Conservation (phyloP, 2,888 invertebrate genomes). For the Rhagonycha fulva region DNA sequence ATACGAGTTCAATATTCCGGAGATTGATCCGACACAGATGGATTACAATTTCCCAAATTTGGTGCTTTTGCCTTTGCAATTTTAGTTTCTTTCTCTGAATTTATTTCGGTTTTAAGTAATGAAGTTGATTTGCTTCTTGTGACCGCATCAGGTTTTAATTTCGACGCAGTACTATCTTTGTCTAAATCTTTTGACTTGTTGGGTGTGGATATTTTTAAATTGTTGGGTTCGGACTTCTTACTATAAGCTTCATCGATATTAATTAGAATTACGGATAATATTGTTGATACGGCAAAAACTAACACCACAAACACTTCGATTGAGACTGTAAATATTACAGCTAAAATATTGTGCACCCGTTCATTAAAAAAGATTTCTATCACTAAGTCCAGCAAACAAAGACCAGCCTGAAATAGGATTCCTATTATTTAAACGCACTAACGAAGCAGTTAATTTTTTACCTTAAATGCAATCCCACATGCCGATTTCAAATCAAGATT, state of each 20-base stretch:
- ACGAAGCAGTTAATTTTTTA: background rate
- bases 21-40: background rate
- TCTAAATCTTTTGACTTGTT: background rate
- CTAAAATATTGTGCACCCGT: slow-evolving; percentile 23
- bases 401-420: background rate
- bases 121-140: background rate
- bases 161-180: background rate
- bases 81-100: background rate
- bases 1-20: background rate
- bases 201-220: background rate
- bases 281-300: slow-evolving; percentile 29
- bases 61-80: background rate
- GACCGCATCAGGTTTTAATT: background rate
- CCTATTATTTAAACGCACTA: background rate
- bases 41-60: background rate
- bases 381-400: background rate
- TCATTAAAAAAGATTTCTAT: slow-evolving; percentile 7
- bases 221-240: background rate
- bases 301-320: slow-evolving; percentile 32
- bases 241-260: slow-evolving; percentile 29
- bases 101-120: background rate
- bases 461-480: background rate
- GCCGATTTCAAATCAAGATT: background rate
- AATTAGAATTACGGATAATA: slow-evolving; percentile 29
- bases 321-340: slow-evolving; percentile 17